Evolutionary conservation across 2,797 vertebrate species (phyloP).

Genomic region (Acomys russatus): DNA sequence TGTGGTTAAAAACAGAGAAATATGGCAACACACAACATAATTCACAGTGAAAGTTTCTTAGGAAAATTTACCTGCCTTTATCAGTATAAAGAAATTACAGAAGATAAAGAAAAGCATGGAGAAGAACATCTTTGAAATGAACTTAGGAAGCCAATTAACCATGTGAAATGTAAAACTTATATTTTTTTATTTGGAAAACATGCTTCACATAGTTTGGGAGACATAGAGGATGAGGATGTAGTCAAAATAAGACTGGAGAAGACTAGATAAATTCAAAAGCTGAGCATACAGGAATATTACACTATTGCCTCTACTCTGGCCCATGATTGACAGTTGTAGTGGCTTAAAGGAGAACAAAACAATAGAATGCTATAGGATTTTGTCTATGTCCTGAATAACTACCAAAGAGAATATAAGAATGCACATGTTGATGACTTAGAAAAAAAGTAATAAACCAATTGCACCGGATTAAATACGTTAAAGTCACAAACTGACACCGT

Average conservation of each 20-base stretch:
- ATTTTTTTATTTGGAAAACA: background rate
- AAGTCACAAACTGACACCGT: background rate
- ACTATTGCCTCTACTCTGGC: background rate
- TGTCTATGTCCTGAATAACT: background rate
- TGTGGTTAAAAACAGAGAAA: background rate
- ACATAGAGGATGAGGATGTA: background rate
- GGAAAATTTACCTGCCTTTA: background rate
- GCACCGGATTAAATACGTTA: background rate
- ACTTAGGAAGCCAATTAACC: background rate
- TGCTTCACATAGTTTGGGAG: background rate
- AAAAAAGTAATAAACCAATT: constrained; percentile 9
- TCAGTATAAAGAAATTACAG: background rate
- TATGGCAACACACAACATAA: background rate
- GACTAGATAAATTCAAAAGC: background rate
- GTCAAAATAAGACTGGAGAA: background rate
- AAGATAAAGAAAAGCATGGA: background rate
- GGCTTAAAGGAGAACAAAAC: background rate
- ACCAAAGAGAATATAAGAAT: background rate
- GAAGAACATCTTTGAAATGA: background rate
- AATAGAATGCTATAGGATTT: background rate
- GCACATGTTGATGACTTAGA: background rate
- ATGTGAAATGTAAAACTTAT: background rate
- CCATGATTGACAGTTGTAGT: background rate
- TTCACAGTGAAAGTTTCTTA: background rate
- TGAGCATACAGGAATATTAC: background rate